A percentile compares a stretch with the other conserved stretches of the same genome.
These are phyloP conservation scores for Nasua narica DNA, from an alignment of 2,797 vertebrate species.

Conservation along the genomic window DNA sequence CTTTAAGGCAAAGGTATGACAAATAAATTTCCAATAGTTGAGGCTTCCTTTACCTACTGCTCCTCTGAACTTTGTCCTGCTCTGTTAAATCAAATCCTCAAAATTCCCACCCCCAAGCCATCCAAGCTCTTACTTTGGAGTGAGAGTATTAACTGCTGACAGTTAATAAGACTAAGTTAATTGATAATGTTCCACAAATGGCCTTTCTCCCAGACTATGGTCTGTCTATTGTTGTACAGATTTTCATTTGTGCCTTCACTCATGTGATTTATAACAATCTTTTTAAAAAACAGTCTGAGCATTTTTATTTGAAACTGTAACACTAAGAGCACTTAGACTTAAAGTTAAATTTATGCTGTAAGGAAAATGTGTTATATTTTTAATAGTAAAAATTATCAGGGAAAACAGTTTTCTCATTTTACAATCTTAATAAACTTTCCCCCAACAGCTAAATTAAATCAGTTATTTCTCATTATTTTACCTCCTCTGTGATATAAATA, in stretches of 20 bases:
- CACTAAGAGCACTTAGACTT: background rate
- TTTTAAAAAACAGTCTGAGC: background rate
- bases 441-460: background rate
- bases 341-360: background rate
- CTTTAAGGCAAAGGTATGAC: background rate
- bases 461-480: background rate
- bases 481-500: background rate
- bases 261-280: background rate
- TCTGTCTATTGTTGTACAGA: background rate
- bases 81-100: background rate
- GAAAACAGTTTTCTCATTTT: background rate
- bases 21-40: background rate
- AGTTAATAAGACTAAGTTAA: background rate
- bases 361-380: background rate
- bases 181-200: background rate
- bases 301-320: background rate
- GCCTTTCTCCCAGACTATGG: background rate
- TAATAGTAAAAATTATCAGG: background rate
- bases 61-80: background rate
- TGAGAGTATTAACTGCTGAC: background rate
- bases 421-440: background rate
- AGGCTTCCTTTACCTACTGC: background rate
- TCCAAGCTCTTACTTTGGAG: background rate
- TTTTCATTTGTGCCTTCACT: background rate
- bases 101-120: background rate